Conservation (phyloP, 2,113 vertebrate genomes). For the Sterna hirundo region DNA sequence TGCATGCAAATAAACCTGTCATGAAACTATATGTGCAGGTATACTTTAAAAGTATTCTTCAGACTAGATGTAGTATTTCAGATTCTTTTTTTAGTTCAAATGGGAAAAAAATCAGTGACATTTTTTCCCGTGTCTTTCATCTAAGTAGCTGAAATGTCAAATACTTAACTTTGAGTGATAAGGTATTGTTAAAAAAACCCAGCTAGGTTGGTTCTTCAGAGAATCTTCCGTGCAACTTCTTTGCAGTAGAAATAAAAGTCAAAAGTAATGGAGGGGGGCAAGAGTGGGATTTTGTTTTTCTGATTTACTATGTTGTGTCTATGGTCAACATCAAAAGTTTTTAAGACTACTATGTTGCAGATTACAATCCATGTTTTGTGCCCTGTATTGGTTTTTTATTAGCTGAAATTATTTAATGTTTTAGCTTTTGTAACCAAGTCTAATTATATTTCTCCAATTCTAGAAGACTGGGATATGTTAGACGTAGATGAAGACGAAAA, state of each 20-base stretch:
- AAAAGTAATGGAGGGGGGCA: neutral
- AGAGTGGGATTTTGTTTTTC: neutral
- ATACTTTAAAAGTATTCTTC: neutral
- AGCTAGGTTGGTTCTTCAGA: neutral
- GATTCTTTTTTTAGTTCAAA: neutral
- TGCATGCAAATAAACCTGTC: neutral
- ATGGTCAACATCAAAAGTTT: neutral
- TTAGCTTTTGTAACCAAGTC: neutral
- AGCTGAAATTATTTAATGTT: neutral
- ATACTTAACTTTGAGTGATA: neutral
- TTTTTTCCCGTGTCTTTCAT: neutral
- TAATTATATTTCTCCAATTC: neutral
- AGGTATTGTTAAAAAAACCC: neutral
- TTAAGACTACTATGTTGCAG: neutral
- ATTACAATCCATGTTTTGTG: neutral
- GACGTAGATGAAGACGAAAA: constrained; percentile 95
- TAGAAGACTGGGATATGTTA: constrained; percentile 99
- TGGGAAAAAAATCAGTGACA: neutral
- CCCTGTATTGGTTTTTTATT: neutral
- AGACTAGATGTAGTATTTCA: neutral
- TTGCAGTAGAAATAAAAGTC: neutral
- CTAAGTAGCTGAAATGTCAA: neutral
- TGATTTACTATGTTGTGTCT: neutral
- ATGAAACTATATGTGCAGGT: neutral
- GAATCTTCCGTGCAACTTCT: neutral